These are phyloP conservation scores for Machimus rusticus DNA, from an alignment of 2,888 invertebrate genomes.

Conservation along the genomic window DNA sequence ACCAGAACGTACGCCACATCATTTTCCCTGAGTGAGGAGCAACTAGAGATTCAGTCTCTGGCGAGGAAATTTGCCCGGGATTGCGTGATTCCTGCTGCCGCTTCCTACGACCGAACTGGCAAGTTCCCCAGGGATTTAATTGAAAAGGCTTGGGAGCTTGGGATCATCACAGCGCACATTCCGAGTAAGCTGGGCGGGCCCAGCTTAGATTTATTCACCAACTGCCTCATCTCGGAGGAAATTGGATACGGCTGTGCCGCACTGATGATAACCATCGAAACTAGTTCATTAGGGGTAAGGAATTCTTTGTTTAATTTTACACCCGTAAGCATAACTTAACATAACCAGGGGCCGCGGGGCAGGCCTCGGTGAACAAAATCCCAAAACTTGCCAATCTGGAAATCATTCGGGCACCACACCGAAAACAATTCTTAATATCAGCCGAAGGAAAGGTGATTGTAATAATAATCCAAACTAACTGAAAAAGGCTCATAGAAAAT, in stretches of 20 bases:
- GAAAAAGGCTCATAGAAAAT: too few species aligned
- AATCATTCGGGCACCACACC: too few species aligned
- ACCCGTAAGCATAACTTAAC: background rate
- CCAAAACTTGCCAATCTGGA: too few species aligned
- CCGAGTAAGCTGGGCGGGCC: conserved; percentile 76
- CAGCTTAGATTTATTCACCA: conserved; percentile 59
- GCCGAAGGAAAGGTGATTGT: too few species aligned
- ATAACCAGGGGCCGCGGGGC: too few species aligned
- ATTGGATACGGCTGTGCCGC: conserved; percentile 93
- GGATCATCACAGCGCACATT: conserved; percentile 86
- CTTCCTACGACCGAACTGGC: conserved; percentile 87
- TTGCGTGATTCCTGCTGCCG: conserved; percentile 90
- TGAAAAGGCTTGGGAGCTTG: conserved; percentile 90
- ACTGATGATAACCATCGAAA: conserved; percentile 79
- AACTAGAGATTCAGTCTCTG: conserved; percentile 59
- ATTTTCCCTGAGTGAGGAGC: conserved; percentile 59
- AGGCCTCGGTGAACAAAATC: too few species aligned
- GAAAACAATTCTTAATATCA: too few species aligned
- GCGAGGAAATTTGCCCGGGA: conserved; percentile 86
- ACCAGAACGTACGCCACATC: conserved; percentile 38
- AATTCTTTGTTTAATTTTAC: background rate
- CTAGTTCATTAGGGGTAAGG: conserved; percentile 68
- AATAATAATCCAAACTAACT: too few species aligned
- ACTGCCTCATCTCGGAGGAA: conserved; percentile 85
- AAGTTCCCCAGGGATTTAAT: conserved; percentile 94